Percentiles rank a stretch among this genome's conserved stretches.
Evolutionary conservation across 2,888 invertebrate species (phyloP).

Genomic region (Entomobrya multifasciata): DNA sequence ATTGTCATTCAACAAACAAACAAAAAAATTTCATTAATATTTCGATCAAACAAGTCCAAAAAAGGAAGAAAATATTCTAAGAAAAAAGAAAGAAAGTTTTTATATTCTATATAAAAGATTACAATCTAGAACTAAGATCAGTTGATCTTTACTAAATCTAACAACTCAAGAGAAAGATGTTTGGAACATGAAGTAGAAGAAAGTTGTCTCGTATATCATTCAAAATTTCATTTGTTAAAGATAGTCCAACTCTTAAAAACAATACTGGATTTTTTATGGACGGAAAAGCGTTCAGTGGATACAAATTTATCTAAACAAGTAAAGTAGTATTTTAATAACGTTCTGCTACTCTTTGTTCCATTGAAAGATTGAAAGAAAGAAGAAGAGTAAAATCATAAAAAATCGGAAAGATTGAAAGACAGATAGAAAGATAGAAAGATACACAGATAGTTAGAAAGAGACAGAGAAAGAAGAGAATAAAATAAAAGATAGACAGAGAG

Average conservation of each 20-base stretch:
- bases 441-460: conserved; percentile 77
- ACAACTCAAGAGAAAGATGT: conserved; percentile 22
- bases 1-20: conserved; percentile 63
- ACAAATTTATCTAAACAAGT: no score
- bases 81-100: conserved; percentile 1
- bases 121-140: conserved; percentile 18
- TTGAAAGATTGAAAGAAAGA: conserved; percentile 1
- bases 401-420: conserved; percentile 25
- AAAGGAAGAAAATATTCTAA: conserved; percentile 14
- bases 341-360: conserved; percentile 8
- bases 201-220: neutral
- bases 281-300: no score
- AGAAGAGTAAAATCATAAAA: conserved; percentile 35
- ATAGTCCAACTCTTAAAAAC: no score
- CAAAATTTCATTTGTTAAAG: no score
- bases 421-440: conserved; percentile 36
- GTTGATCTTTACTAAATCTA: neutral
- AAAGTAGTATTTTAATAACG: no score
- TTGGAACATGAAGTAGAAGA: conserved; percentile 5
- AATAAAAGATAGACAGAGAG: conserved; percentile 76
- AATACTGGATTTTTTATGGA: no score
- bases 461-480: conserved; percentile 69
- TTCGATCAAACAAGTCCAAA: neutral
- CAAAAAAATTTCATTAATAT: conserved; percentile 51
- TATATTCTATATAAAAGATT: neutral